Evolutionary conservation across 2,888 invertebrate genomes (phyloP).

Genomic region (Drepana falcataria): DNA sequence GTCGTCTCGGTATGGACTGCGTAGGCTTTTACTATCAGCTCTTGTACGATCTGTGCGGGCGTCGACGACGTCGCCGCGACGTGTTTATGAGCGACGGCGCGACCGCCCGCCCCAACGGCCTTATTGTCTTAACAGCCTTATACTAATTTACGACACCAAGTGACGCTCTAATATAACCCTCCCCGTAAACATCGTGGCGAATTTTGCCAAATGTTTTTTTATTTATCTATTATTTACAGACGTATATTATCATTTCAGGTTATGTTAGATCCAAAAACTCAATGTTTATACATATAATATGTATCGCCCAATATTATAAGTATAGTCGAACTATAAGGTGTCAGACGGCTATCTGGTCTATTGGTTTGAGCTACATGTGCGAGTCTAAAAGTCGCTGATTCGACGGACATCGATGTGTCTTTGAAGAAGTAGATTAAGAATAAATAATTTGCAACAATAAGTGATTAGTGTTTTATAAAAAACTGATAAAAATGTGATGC

Average conservation of each 20-base stretch:
- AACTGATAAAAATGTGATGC: constrained; percentile 66
- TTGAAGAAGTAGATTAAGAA: too few species aligned
- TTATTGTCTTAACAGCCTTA: constrained; percentile 69
- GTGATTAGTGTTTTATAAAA: constrained; percentile 57
- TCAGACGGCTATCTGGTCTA: too few species aligned
- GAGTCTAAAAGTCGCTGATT: too few species aligned
- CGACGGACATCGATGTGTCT: too few species aligned
- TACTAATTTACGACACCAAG: constrained; percentile 58
- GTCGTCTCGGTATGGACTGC: constrained; percentile 24
- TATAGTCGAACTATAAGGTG: too few species aligned
- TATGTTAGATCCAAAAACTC: too few species aligned
- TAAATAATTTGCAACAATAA: constrained; percentile 5
- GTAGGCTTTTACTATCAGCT: constrained; percentile 56
- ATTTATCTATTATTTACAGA: too few species aligned
- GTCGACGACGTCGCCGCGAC: constrained; percentile 42
- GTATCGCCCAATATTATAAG: too few species aligned
- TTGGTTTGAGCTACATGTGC: too few species aligned
- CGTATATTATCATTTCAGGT: too few species aligned
- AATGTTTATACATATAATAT: too few species aligned
- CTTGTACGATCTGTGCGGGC: constrained; percentile 65
- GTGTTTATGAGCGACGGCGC: constrained; percentile 61
- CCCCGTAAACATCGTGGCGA: constrained; percentile 15
- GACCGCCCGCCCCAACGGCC: constrained; percentile 63
- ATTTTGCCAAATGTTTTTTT: too few species aligned
- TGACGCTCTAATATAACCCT: constrained; percentile 41